Evolutionary conservation across 1,140 invertebrate species (phyloP), one percentile per base, ranked within the genome.

Genomic region (Pinna nobilis): DNA sequence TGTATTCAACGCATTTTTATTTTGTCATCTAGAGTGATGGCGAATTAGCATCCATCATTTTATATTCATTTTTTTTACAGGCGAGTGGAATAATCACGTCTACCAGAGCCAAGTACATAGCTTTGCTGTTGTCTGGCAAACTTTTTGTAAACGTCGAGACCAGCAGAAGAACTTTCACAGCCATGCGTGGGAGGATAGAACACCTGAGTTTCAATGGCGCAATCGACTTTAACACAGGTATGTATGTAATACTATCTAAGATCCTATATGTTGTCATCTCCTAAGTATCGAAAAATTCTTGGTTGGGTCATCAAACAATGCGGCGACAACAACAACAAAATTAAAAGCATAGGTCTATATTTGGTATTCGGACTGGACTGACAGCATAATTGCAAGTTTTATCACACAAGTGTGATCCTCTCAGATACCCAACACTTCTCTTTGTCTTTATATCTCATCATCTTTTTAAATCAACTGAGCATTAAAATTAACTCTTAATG

Each of bases 91-190:
- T 68, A 7, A 57, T 74, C 20, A 68, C 55, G 20, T 68, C 68
- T 33, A 39, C 61, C 41, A 67, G n/a, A 4, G 72, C 72, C 6
- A 74, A 47, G 57, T 41, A 74, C 18, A 51, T 74, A n/a, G 59
- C 72, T 9, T 63, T 74, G 37, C 30, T 74, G 32, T 35, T 68
- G 15, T 49, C 65, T 39, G 72, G 65, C 5, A 68, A 61, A 37
- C 55, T 74, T 23, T 68, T 41, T 35, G 51, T 74, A 37, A 74
- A 74, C 25, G 72, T 74, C 11, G 72, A 37, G 20, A 74, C 72
- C 18, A 51, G 51, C 2, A 44, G 59, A 18, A 68, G 61, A 33
- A 47, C 55, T n/a, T 51, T 61, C 1, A 50, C 49, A 44, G 57
- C 60, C 30, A 33, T 74, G 35, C 55, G 72, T 6, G 72, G 72